A percentile compares a stretch with the other conserved stretches of the same genome.
Evolutionary conservation across 53 echinoderm and acorn worm species (phyloP).

Genomic region (Antedon mediterranea): DNA sequence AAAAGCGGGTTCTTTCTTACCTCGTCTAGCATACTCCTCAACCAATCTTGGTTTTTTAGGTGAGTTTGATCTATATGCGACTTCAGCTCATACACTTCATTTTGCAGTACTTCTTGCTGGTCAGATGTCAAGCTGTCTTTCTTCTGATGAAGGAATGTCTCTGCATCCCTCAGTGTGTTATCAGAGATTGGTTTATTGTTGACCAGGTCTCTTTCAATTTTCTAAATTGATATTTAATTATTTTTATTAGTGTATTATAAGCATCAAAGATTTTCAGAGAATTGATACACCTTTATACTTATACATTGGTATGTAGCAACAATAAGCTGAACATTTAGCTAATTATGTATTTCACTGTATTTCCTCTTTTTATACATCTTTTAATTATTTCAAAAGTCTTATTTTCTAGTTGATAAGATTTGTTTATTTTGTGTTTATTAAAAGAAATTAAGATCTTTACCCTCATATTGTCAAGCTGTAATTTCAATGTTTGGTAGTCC

Average conservation of each 20-base stretch:
- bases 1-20: constrained; percentile 22
- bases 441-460: no score
- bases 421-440: no score
- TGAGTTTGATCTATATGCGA: constrained; percentile 73
- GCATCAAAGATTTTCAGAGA: no score
- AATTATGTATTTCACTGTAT: no score
- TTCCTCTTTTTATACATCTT: no score
- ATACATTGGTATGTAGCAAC: no score
- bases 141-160: constrained; percentile 74
- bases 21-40: constrained; percentile 85
- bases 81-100: constrained; percentile 64
- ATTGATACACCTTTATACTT: no score
- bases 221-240: no score
- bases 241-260: no score
- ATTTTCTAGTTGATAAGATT: no score
- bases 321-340: no score
- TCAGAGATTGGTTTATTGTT: constrained; percentile 72
- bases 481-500: constrained; percentile 63
- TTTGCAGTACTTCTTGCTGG: constrained; percentile 86
- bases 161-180: constrained; percentile 43
- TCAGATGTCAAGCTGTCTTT: constrained; percentile 88
- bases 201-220: constrained; percentile 44
- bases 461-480: constrained; percentile 67
- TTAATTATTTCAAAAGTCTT: no score
- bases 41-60: constrained; percentile 66